Evolutionary conservation across 1,140 invertebrate species (phyloP), one percentile per base, ranked within the genome.

Genomic region (Zaprionus vittiger): DNA sequence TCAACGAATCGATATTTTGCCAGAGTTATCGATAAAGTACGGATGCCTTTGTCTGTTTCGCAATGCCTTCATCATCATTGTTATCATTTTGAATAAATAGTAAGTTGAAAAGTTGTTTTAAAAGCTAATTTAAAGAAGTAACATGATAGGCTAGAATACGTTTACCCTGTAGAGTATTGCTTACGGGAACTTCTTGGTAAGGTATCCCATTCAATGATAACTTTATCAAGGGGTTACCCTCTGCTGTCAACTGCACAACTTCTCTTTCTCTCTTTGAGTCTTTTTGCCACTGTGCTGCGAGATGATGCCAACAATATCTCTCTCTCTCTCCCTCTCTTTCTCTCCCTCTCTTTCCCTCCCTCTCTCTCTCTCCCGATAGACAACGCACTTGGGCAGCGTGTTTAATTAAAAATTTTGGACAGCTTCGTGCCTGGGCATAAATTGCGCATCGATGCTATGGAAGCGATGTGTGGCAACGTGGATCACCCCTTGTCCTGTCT

Each of bases 321-420:
- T 14, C 37, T 14, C 37, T 38, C 12, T 15, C 37, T 38, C 34
- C 4, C 12, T 5, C 26, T 26, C 26, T 26, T 0, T 26, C 5
- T 26, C 24, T 5, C 24, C 6, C 31, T 34, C 34, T 14, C 34
- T 12, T 0, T 38, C 12, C 4, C 12, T 38, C 1, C 5, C 12
- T 4, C 5, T 15, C 14, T 3, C 14, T 15, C n/a, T 7, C n/a
- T 47, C 15, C n/a, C 20, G 2, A 52, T 28, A 14, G 41, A 60
- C 20, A 37, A 68, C 56, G 37, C 38, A 62, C 64, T 38, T 41
- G n/a, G 41, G 17, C 65, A 67, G 71, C 61, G 65, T 68, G 59
- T 74, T 80, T 87, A 87, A 87, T 87, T 86, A 87, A 86, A 86
- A 87, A 87, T 78, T 83, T 83, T 77, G 73, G 67, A 87, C 77